These are phyloP conservation scores for Chirona hameri DNA, from an alignment of 2,888 invertebrate genomes.

Conservation along the genomic window DNA sequence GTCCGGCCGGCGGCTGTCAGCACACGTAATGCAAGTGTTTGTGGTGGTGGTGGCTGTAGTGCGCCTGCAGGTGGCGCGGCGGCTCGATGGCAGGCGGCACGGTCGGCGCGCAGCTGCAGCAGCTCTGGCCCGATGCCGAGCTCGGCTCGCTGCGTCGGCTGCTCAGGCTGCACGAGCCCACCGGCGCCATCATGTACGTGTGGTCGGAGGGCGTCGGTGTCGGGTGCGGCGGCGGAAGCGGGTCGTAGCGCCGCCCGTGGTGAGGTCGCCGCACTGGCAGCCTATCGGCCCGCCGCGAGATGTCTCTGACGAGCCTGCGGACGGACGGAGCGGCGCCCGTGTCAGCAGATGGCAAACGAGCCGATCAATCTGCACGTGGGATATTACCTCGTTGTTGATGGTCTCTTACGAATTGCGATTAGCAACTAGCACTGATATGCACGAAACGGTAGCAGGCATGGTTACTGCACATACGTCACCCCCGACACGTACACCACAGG, in stretches of 20 bases:
- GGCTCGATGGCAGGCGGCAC: no score
- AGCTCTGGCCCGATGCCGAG: neutral
- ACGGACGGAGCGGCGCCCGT: neutral
- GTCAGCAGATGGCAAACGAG: no score
- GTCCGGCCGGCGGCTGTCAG: neutral
- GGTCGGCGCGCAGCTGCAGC: neutral
- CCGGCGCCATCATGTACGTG: conserved; percentile 2
- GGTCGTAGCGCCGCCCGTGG: conserved; percentile 29
- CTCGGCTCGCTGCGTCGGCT: neutral
- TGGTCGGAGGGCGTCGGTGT: conserved; percentile 6
- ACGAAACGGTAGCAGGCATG: no score
- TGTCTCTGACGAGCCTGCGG: neutral
- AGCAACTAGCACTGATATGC: no score
- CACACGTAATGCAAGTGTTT: conserved; percentile 7
- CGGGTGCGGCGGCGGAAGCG: conserved; percentile 25
- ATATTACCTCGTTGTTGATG: no score
- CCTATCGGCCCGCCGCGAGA: neutral
- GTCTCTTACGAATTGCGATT: no score
- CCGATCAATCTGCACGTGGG: no score
- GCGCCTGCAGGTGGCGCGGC: neutral
- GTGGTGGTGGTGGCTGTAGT: conserved; percentile 3
- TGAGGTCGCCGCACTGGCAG: neutral
- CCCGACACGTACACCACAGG: no score
- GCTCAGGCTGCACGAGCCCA: conserved; percentile 2
- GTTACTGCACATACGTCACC: no score